These are phyloP conservation scores for Drosophila mimica DNA, from an alignment of 2,888 invertebrate genomes.

Conservation along the genomic window DNA sequence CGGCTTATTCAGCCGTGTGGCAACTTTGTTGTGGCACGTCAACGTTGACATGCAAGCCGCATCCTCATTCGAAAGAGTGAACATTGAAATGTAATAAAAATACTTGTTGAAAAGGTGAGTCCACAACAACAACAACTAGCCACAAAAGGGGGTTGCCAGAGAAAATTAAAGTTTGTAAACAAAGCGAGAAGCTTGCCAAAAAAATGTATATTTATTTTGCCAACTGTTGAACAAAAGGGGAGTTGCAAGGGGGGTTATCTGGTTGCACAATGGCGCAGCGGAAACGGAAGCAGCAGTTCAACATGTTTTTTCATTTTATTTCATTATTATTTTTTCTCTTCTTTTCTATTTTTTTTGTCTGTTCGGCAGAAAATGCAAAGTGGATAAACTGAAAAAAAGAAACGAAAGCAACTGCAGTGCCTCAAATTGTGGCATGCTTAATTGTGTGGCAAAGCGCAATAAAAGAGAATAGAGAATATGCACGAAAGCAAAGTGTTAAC, in stretches of 20 bases:
- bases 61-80: constrained; percentile 39
- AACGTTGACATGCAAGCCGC: constrained; percentile 42
- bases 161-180: constrained; percentile 35
- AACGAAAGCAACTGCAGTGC: constrained; percentile 51
- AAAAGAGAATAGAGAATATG: constrained; percentile 35
- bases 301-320: constrained; percentile 43
- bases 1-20: constrained; percentile 11
- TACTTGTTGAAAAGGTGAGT: constrained; percentile 48
- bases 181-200: constrained; percentile 41
- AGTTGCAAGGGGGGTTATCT: constrained; percentile 28
- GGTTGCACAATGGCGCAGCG: constrained; percentile 79
- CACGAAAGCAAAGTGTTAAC: constrained; percentile 27
- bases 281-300: constrained; percentile 78
- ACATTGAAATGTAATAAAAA: constrained; percentile 36
- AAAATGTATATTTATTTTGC: constrained; percentile 20
- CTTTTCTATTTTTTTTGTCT: constrained; percentile 38
- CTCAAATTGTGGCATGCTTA: constrained; percentile 48
- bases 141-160: not conserved
- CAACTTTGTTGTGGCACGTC: constrained; percentile 15
- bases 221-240: constrained; percentile 3
- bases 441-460: constrained; percentile 48
- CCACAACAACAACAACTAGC: constrained; percentile 18
- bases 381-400: constrained; percentile 48
- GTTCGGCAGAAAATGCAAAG: constrained; percentile 35
- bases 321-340: constrained; percentile 9